Evolutionary conservation across 1,140 invertebrate genomes (phyloP), one percentile per base, ranked within the genome.

Genomic region (Zaprionus ornatus): DNA sequence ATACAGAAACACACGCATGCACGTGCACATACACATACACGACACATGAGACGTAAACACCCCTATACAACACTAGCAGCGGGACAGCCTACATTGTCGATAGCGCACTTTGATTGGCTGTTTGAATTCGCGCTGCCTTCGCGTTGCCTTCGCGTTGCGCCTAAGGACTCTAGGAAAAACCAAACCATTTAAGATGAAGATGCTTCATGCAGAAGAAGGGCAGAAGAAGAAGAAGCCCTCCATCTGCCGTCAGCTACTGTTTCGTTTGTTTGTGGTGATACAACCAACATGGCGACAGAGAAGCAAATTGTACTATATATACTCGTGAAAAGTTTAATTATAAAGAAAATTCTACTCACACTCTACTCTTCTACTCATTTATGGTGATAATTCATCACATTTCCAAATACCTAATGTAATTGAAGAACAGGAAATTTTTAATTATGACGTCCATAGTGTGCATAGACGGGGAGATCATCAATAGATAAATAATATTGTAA

Each of bases 31-130:
- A 50, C 19, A 32, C 21, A 60, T 27, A 68, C 54, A 62, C 66
- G 57, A 67, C 54, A 72, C 27, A 50, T 12, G 45, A 50, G 17
- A 25, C 6, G 25, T 23, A 62, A 40, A 76, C 48, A 48, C 59
- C 42, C 72, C 35, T 32, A 27, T 59, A 50, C 23, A 48, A 50
- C 17, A 59, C 12, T 42, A 57, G 17, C 23, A 66, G 27, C 72
- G 29, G 32, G 35, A 48, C 60, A 61, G 61, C 21, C 74, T 71
- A 60, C 54, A 61, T 65, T 73, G 64, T 71, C 72, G 80, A 67
- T 61, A 76, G 64, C 50, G 61, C 15, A n/a, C 15, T 82, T 62
- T 82, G 80, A 83, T 83, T 83, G 81, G 81, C 73, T 62, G 81
- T 37, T 72, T 45, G 54, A 64, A 48, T 57, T 82, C 80, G 80